Conservation (phyloP, 2,888 invertebrate species). For the Drosophila conformis region DNA sequence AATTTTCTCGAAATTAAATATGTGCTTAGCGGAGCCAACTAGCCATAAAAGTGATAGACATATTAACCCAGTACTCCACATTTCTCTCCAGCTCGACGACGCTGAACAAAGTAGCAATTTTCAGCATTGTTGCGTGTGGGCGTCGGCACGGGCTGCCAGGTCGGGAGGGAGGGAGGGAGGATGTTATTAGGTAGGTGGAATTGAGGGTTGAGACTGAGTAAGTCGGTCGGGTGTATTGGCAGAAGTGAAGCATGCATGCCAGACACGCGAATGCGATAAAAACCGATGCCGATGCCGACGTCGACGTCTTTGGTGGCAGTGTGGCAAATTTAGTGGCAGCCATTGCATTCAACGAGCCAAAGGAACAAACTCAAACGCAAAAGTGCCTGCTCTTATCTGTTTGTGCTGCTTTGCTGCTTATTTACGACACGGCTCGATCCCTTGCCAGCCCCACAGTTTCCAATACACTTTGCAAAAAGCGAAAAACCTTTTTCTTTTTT, state of each 20-base stretch:
- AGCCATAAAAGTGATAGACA: constrained; percentile 77
- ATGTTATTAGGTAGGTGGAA: not conserved
- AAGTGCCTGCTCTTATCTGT: constrained; percentile 20
- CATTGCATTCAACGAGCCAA: constrained; percentile 45
- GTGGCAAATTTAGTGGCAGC: constrained; percentile 58
- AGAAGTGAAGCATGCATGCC: constrained; percentile 73
- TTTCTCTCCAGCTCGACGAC: constrained; percentile 46
- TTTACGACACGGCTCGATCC: constrained; percentile 59
- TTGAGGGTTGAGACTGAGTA: constrained; percentile 7
- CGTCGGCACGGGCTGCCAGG: constrained; percentile 1
- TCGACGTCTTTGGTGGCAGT: constrained; percentile 16
- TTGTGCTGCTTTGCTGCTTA: constrained; percentile 46
- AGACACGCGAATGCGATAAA: constrained; percentile 77
- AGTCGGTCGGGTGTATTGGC: constrained; percentile 33
- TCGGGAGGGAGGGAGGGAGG: not conserved
- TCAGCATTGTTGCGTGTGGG: constrained; percentile 75
- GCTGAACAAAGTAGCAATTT: constrained; percentile 76
- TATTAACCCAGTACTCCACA: constrained; percentile 78
- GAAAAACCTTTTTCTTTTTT: constrained; percentile 31
- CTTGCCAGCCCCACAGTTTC: constrained; percentile 27
- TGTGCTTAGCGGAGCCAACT: constrained; percentile 68
- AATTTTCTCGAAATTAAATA: constrained; percentile 51
- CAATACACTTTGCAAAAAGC: constrained; percentile 57
- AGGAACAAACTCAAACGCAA: constrained; percentile 17
- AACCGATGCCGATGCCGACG: constrained; percentile 29